Conservation (phyloP, 2,888 invertebrate species). For the Drosophila koepferae region DNA sequence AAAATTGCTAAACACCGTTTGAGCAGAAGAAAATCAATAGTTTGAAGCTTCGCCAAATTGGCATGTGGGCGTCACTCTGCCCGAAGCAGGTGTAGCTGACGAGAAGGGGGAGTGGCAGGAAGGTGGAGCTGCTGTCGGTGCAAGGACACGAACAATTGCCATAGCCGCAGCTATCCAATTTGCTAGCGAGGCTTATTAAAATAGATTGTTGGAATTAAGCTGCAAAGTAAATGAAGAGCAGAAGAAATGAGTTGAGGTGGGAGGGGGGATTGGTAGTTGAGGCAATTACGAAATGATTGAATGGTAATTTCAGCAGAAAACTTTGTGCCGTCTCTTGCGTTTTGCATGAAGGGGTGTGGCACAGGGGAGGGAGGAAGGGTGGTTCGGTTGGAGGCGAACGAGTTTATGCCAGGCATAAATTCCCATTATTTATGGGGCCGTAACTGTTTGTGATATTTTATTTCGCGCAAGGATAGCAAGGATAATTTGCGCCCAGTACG, state of each 20-base stretch:
- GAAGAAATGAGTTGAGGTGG: constrained; percentile 31
- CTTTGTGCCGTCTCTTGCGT: constrained; percentile 57
- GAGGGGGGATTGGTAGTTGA: constrained; percentile 23
- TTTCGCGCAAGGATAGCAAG: constrained; percentile 79
- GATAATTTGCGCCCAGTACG: constrained; percentile 72
- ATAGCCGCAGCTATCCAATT: constrained; percentile 50
- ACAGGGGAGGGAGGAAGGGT: background rate
- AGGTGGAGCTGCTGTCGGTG: background rate
- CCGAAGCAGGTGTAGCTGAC: constrained; percentile 28
- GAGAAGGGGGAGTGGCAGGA: background rate
- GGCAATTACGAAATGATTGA: constrained; percentile 82
- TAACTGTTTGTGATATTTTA: constrained; percentile 84
- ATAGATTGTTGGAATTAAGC: constrained; percentile 75
- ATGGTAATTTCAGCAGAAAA: constrained; percentile 77
- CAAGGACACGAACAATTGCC: constrained; percentile 15
- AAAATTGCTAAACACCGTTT: constrained; percentile 1
- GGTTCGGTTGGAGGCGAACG: constrained; percentile 6
- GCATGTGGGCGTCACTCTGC: background rate
- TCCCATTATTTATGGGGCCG: constrained; percentile 84
- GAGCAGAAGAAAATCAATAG: constrained; percentile 54
- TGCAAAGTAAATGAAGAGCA: constrained; percentile 57
- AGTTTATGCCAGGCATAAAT: constrained; percentile 79
- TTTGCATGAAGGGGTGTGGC: constrained; percentile 15
- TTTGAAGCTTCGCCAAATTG: constrained; percentile 22
- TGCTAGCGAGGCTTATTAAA: constrained; percentile 70